Percentiles rank a stretch among this genome's conserved stretches.
These are phyloP conservation scores for Petrophora chlorosata DNA, from an alignment of 2,888 invertebrate genomes.

Conservation along the genomic window DNA sequence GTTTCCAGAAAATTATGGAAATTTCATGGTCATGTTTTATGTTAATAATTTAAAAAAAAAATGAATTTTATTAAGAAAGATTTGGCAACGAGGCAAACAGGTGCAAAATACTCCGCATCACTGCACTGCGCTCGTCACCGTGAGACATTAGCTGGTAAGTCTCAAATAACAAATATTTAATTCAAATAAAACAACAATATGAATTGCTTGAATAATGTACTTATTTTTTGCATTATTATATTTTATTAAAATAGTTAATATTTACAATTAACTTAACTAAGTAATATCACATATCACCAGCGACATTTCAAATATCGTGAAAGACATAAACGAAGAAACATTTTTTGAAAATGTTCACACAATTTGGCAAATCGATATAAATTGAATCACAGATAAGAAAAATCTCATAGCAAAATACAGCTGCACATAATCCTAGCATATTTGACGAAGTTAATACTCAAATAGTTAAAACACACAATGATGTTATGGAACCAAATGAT, in stretches of 20 bases:
- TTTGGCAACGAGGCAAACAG: too few species aligned
- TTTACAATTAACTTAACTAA: conserved; percentile 60
- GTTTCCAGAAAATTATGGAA: too few species aligned
- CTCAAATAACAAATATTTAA: too few species aligned
- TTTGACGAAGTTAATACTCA: conserved; percentile 3
- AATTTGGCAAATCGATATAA: conserved; percentile 15
- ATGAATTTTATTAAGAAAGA: too few species aligned
- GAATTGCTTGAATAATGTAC: conserved; percentile 46
- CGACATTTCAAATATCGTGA: conserved; percentile 55
- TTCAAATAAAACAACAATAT: conserved; percentile 38
- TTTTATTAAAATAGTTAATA: conserved; percentile 37
- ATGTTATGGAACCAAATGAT: conserved; percentile 9
- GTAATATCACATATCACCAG: conserved; percentile 81
- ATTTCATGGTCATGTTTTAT: too few species aligned
- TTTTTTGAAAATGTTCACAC: conserved; percentile 24
- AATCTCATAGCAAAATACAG: conserved; percentile 16
- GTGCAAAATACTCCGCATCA: too few species aligned
- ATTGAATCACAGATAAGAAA: conserved; percentile 22
- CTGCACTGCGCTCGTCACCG: too few species aligned
- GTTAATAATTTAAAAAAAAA: too few species aligned
- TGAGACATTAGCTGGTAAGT: too few species aligned
- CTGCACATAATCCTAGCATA: not conserved
- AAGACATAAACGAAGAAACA: conserved; percentile 31
- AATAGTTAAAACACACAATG: not conserved
- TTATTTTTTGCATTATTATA: conserved; percentile 46